Evolutionary conservation across 2,888 invertebrate genomes (phyloP).

Genomic region (Molorchus minor): DNA sequence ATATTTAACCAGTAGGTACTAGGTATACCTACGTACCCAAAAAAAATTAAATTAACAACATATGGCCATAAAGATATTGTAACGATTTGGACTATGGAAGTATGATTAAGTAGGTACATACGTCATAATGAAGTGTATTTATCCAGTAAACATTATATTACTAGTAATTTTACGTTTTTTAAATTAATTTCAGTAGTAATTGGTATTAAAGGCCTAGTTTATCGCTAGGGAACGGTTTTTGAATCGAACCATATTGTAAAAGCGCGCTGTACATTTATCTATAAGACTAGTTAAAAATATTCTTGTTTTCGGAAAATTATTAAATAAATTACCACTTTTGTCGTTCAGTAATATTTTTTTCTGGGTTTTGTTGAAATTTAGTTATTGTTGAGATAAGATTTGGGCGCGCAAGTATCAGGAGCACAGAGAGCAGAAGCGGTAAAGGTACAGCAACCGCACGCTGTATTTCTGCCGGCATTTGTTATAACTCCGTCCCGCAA

Average conservation of each 20-base stretch:
- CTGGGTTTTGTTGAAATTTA: slow-evolving; percentile 22
- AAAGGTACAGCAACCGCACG: slow-evolving; percentile 23
- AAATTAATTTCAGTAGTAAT: neutral
- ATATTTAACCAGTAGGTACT: no score
- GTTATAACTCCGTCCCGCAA: neutral
- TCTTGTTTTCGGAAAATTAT: slow-evolving; percentile 9
- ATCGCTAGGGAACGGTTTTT: neutral
- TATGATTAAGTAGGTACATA: neutral
- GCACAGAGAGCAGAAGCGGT: slow-evolving; percentile 51
- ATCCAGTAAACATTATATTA: neutral
- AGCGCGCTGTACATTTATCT: slow-evolving; percentile 32
- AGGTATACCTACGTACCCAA: no score
- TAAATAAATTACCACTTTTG: no score
- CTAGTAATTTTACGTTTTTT: neutral
- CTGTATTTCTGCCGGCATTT: neutral
- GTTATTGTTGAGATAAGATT: slow-evolving; percentile 38
- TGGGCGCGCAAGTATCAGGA: slow-evolving; percentile 62
- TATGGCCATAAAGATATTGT: no score
- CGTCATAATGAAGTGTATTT: neutral
- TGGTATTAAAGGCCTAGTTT: no score
- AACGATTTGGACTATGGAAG: no score
- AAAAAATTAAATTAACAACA: no score
- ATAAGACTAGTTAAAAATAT: neutral
- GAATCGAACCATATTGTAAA: slow-evolving; percentile 24
- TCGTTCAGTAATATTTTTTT: slow-evolving; percentile 31